These are phyloP conservation scores for Microtus pennsylvanicus DNA, from an alignment of 2,113 vertebrate genomes.

Conservation along the genomic window DNA sequence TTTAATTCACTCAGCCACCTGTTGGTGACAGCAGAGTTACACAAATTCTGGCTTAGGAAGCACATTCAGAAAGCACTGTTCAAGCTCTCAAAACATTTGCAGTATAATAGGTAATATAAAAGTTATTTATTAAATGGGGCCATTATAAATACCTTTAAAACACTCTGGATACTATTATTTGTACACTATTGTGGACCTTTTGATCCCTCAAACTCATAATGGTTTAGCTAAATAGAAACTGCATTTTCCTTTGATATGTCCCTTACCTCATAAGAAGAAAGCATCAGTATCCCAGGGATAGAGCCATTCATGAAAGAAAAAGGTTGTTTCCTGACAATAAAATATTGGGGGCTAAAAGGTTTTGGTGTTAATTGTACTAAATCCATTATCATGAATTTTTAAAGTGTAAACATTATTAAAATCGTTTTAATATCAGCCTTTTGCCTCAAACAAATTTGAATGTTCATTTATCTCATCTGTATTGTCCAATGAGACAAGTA, in stretches of 20 bases:
- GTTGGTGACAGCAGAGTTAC: constrained; percentile 90
- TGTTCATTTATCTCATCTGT: constrained; percentile 1
- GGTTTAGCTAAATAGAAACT: constrained; percentile 76
- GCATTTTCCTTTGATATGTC: constrained; percentile 15
- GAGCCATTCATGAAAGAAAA: constrained; percentile 42
- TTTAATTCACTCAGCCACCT: constrained; percentile 85
- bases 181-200: constrained; percentile 79
- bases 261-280: constrained; percentile 62
- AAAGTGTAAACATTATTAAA: constrained; percentile 26
- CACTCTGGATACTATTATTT: constrained; percentile 83
- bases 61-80: constrained; percentile 54
- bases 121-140: constrained; percentile 87
- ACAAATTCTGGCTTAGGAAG: constrained; percentile 69
- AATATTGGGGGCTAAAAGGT: neutral
- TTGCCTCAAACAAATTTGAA: neutral
- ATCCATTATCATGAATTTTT: neutral
- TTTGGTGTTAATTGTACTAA: constrained; percentile 27
- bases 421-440: constrained; percentile 30
- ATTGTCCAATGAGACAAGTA: neutral
- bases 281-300: neutral
- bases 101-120: constrained; percentile 81
- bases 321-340: constrained; percentile 10
- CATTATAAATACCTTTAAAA: constrained; percentile 86
- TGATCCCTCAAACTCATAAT: constrained; percentile 74
- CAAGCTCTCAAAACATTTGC: constrained; percentile 76